Percentiles rank a stretch among this genome's conserved stretches.
Conservation (phyloP, 2,888 invertebrate species). For the Aphodius sticticus region DNA sequence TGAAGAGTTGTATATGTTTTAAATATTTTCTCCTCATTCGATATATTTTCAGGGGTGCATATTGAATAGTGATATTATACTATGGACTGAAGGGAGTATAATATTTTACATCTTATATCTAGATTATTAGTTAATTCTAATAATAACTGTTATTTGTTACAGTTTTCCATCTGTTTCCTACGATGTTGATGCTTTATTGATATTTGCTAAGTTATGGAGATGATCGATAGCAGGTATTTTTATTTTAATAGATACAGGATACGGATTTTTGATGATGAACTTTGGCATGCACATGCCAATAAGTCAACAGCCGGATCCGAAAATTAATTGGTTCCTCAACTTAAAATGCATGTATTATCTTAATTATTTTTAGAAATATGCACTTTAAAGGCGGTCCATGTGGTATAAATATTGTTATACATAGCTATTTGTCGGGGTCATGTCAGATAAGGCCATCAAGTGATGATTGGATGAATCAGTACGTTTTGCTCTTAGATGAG, state of each 20-base stretch:
- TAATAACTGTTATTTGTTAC: too few species aligned
- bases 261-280: neutral
- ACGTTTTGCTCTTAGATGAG: neutral
- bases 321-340: neutral
- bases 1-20: too few species aligned
- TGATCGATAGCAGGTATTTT: too few species aligned
- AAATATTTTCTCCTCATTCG: too few species aligned
- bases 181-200: too few species aligned
- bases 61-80: too few species aligned
- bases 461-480: neutral
- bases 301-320: neutral
- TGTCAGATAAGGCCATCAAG: neutral
- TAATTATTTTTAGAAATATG: neutral
- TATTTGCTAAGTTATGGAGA: too few species aligned
- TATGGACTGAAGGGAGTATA: too few species aligned
- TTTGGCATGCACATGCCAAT: neutral
- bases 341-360: neutral
- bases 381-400: neutral
- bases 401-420: neutral
- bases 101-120: too few species aligned
- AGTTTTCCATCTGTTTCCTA: too few species aligned
- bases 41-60: too few species aligned
- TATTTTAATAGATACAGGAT: neutral
- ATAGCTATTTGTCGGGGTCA: neutral
- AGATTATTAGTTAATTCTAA: too few species aligned